Conservation (phyloP, 2,113 vertebrate genomes). For the Stercorarius parasiticus region DNA sequence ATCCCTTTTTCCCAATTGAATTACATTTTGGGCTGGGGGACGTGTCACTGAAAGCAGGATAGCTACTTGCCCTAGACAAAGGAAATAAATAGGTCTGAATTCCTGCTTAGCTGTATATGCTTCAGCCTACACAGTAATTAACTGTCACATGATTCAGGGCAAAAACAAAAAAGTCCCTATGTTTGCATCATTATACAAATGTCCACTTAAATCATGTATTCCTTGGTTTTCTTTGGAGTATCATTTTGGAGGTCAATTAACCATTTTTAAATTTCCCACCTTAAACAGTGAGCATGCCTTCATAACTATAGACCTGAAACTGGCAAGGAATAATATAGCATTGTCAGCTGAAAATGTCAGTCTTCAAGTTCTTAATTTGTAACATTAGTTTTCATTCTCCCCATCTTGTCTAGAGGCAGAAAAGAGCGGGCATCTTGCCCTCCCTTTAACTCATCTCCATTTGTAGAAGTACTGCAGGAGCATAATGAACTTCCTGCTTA, state of each 20-base stretch:
- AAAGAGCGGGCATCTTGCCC: neutral
- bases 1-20: neutral
- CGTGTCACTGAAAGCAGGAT: neutral
- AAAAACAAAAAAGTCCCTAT: neutral
- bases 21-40: neutral
- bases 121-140: neutral
- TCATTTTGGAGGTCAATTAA: neutral
- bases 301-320: neutral
- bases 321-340: neutral
- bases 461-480: neutral
- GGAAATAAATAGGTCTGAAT: neutral
- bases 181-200: neutral
- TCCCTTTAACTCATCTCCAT: neutral
- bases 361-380: neutral
- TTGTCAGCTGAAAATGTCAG: neutral
- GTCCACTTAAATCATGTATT: neutral
- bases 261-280: neutral
- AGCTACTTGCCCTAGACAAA: neutral
- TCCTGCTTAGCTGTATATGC: neutral
- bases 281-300: neutral
- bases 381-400: neutral
- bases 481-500: neutral
- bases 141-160: neutral
- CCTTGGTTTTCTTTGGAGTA: neutral
- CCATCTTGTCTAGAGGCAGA: neutral